These are phyloP conservation scores for Drosophila nebulosa DNA, from an alignment of 1,140 invertebrate genomes.

Conservation along the genomic window DNA sequence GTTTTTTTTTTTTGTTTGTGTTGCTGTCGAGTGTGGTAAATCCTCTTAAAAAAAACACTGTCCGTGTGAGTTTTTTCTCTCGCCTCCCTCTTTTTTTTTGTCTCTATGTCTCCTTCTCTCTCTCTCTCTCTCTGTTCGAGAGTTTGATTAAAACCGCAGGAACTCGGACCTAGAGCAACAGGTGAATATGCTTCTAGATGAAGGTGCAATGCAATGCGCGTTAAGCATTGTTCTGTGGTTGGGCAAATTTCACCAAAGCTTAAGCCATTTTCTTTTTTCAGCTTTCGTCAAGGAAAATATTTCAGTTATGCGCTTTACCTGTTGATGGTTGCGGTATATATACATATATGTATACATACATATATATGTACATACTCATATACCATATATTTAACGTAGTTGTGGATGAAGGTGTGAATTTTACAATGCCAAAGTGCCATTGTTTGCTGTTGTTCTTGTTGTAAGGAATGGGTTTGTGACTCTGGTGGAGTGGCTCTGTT, in stretches of 20 bases:
- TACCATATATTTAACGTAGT: background rate
- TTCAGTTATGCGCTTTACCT: background rate
- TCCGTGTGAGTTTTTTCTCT: background rate
- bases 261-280: background rate
- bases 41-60: conserved; percentile 11
- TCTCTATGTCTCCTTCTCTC: background rate
- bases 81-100: background rate
- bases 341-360: background rate
- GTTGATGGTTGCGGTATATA: background rate
- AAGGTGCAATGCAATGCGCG: background rate
- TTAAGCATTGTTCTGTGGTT: background rate
- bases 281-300: background rate
- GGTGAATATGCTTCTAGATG: conserved; percentile 1
- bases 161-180: conserved; percentile 5
- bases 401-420: conserved; percentile 11
- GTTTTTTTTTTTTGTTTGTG: background rate
- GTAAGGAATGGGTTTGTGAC: background rate
- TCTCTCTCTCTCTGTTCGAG: background rate
- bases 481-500: conserved; percentile 1
- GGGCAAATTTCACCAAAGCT: background rate
- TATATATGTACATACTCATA: background rate
- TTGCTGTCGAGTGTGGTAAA: background rate
- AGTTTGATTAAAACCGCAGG: conserved; percentile 15
- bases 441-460: background rate
- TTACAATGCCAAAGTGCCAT: conserved; percentile 22